A percentile compares a stretch with the other conserved stretches of the same genome.
Conservation (phyloP, 2,888 invertebrate genomes). For the Portevinia maculata region DNA sequence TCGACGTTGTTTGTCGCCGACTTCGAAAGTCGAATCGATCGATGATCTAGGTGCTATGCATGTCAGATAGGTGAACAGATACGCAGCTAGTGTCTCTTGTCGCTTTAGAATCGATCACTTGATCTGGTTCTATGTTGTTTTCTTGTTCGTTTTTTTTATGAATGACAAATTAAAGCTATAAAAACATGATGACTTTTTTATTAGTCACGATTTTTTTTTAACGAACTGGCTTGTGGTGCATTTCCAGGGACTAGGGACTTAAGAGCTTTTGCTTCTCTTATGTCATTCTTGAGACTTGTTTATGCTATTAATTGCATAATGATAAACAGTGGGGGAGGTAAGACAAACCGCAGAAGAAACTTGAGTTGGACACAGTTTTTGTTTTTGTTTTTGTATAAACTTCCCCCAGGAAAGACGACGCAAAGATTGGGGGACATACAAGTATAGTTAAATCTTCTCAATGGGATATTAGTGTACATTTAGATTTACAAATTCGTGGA, state of each 20-base stretch:
- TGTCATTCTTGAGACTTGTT: slow-evolving; percentile 39
- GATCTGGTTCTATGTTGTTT: slow-evolving; percentile 29
- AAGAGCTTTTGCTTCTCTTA: slow-evolving; percentile 36
- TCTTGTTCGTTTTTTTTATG: slow-evolving; percentile 55
- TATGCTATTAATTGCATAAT: slow-evolving; percentile 51
- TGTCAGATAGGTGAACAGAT: slow-evolving; percentile 12
- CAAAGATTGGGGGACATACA: not conserved
- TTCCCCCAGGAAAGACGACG: slow-evolving; percentile 2
- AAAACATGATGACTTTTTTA: slow-evolving; percentile 67
- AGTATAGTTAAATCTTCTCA: slow-evolving; percentile 28
- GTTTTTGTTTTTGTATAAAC: too few species aligned
- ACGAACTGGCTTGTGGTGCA: slow-evolving; percentile 42
- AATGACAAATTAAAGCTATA: slow-evolving; percentile 70
- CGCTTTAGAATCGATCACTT: slow-evolving; percentile 50
- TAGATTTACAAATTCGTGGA: slow-evolving; percentile 48
- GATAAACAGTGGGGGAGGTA: slow-evolving; percentile 8
- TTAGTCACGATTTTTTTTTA: slow-evolving; percentile 53
- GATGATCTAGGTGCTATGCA: slow-evolving; percentile 48
- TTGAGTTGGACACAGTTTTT: not conserved
- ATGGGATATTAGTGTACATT: slow-evolving; percentile 29
- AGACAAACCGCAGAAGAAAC: slow-evolving; percentile 30
- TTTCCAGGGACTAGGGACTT: slow-evolving; percentile 39
- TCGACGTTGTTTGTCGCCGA: slow-evolving; percentile 38
- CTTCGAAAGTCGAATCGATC: slow-evolving; percentile 34
- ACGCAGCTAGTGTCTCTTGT: slow-evolving; percentile 10